These are phyloP conservation scores for Limnothrissa miodon DNA, from an alignment of 2,113 vertebrate species.

Conservation along the genomic window DNA sequence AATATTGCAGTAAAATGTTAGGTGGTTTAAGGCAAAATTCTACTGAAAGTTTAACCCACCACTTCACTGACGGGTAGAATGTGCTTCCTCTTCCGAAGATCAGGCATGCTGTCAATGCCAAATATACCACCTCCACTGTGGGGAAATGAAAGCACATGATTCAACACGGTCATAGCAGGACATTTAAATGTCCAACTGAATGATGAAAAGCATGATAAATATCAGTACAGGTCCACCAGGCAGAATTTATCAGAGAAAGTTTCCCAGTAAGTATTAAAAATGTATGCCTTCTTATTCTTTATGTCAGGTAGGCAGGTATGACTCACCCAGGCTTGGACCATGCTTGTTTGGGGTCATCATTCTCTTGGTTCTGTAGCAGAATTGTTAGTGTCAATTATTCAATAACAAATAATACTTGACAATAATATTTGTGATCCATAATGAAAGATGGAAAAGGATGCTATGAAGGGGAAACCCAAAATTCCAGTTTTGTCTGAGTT, in stretches of 20 bases:
- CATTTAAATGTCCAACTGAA: not conserved
- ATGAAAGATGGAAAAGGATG: not conserved
- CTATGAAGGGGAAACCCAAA: not conserved
- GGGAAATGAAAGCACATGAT: constrained; percentile 15
- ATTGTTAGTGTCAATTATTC: not conserved
- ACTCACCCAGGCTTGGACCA: constrained; percentile 92
- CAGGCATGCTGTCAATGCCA: constrained; percentile 96
- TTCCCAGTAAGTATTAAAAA: not conserved
- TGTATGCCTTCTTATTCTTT: not conserved
- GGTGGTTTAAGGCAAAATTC: not conserved
- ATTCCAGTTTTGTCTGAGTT: constrained; percentile 31
- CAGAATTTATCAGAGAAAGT: not conserved
- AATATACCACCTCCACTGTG: constrained; percentile 83
- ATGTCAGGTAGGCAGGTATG: not conserved
- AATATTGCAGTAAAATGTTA: not conserved
- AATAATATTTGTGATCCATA: not conserved
- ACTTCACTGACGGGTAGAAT: constrained; percentile 93
- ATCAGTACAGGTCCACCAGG: not conserved
- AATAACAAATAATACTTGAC: too few relatives aligned
- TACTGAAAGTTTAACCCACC: constrained; percentile 73
- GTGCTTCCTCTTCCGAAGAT: constrained; percentile 87
- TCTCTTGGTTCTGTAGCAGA: constrained; percentile 66
- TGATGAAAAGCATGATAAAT: too few relatives aligned
- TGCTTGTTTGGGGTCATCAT: constrained; percentile 76
- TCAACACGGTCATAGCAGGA: not conserved